Percentiles rank a stretch among this genome's conserved stretches.
phyloP scores from a whole-genome alignment of 2,888 invertebrate species.

The Drosophila rubida region DNA sequence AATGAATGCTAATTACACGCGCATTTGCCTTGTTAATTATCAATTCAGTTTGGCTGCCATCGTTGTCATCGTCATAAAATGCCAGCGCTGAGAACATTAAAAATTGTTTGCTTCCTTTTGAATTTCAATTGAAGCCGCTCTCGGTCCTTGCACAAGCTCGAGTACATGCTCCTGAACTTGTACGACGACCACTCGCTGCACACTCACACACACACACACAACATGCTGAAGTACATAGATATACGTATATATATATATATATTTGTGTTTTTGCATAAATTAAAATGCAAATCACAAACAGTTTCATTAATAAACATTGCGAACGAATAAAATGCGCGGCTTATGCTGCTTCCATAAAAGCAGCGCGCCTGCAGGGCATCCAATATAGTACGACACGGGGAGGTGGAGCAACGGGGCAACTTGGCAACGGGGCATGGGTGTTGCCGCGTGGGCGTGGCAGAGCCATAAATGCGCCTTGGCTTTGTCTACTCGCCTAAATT shows the following conservation, averaged over 20 bases:
- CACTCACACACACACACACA: conserved; percentile 23
- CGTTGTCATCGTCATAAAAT: conserved; percentile 73
- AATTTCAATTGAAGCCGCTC: conserved; percentile 69
- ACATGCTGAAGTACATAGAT: conserved; percentile 14
- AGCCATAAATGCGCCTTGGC: conserved; percentile 52
- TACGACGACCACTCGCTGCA: conserved; percentile 13
- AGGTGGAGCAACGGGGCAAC: too few relatives aligned
- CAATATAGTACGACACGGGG: not conserved
- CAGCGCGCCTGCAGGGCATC: conserved; percentile 1
- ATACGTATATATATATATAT: conserved; percentile 42
- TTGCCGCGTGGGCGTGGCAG: conserved; percentile 3
- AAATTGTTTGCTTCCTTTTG: conserved; percentile 75
- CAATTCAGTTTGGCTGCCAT: conserved; percentile 73
- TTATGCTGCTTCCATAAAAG: conserved; percentile 73
- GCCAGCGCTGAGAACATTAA: conserved; percentile 68
- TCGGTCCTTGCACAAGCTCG: conserved; percentile 18
- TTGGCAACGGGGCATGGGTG: conserved; percentile 4
- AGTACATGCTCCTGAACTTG: conserved; percentile 13
- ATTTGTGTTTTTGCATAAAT: conserved; percentile 78
- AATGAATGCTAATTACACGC: conserved; percentile 80
- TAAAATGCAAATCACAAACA: conserved; percentile 83
- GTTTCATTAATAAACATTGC: conserved; percentile 83
- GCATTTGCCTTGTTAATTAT: conserved; percentile 82
- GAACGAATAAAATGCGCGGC: conserved; percentile 71
- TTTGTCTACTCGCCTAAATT: conserved; percentile 30